Conservation (phyloP, 1,140 invertebrate species). For the Drosophila seguyi region DNA sequence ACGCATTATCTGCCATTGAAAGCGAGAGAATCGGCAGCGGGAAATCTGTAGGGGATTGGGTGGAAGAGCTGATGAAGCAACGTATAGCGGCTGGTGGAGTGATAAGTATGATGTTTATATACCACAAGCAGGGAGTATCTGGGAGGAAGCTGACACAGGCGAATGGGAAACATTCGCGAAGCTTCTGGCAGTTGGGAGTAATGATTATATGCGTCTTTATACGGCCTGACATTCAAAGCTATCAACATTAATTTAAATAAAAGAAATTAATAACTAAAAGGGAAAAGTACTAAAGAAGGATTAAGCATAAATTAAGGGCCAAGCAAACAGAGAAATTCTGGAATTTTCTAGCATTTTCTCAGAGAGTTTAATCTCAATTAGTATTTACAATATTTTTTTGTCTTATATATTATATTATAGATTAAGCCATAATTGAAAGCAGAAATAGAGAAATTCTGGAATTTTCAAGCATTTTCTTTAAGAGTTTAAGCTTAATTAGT, state of each 20-base stretch:
- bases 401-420: too few relatives aligned
- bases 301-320: background rate
- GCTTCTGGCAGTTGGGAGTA: background rate
- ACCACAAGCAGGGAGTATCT: background rate
- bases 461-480: background rate
- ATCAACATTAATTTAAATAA: constrained; percentile 6
- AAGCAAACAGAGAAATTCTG: background rate
- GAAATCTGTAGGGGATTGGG: constrained; percentile 6
- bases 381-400: too few relatives aligned
- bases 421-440: background rate
- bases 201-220: constrained; percentile 1
- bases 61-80: background rate
- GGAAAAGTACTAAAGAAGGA: background rate
- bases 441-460: background rate
- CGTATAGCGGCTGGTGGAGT: constrained; percentile 17
- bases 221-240: background rate
- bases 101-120: constrained; percentile 32
- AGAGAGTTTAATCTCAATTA: too few relatives aligned
- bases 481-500: background rate
- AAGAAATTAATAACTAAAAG: background rate
- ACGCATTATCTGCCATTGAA: constrained; percentile 48
- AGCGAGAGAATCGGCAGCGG: constrained; percentile 41
- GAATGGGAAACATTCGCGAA: constrained; percentile 28
- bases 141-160: background rate
- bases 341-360: background rate